Evolutionary conservation across 2,888 invertebrate species (phyloP), one percentile per base, ranked within the genome.

Genomic region (Neoitamus cyanurus): DNA sequence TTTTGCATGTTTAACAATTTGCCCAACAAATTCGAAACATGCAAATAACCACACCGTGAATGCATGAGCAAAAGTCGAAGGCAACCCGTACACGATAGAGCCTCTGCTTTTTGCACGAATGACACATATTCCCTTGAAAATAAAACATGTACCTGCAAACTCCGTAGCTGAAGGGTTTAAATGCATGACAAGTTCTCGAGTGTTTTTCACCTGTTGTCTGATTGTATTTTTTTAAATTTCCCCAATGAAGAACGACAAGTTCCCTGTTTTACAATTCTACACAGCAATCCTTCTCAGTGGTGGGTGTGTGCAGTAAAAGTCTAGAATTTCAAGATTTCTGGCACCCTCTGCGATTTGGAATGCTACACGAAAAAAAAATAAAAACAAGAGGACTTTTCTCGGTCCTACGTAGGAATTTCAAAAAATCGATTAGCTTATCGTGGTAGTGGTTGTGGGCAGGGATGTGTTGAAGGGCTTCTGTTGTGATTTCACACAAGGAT

Each of bases 401-500:
- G 58, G 58, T 58, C 9, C 20, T 25, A 58, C 20, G 15, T 20
- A 7, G 25, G 25, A 58, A 48, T 48, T 58, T 58, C 20, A 58
- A 58, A 58, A 58, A 58, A 58, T 58, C 58, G 58, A 58, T 58
- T 58, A 25, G 58, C 58, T 58, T 58, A 58, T 58, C 42, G 6
- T 58, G 58, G 25, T 58, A 25, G 58, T 58, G 25, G 58, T 58
- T 58, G 6, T 3, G 4, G 25, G 7, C 20, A 25, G 20, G 15
- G 20, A 25, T 25, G 25, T 15, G 58, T 20, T 58, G 58, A 58
- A 58, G 58, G 58, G 58, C 25, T 58, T 58, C 58, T 58, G 58
- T 58, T 58, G 58, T 58, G 58, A 58, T 58, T 58, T 58, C 58
- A 58, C 58, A 58, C 58, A 15, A 58, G 58, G 58, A 58, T 58